A percentile compares a stretch with the other conserved stretches of the same genome.
Evolutionary conservation across 2,888 invertebrate genomes (phyloP).

Genomic region (Palloptera scutellata): DNA sequence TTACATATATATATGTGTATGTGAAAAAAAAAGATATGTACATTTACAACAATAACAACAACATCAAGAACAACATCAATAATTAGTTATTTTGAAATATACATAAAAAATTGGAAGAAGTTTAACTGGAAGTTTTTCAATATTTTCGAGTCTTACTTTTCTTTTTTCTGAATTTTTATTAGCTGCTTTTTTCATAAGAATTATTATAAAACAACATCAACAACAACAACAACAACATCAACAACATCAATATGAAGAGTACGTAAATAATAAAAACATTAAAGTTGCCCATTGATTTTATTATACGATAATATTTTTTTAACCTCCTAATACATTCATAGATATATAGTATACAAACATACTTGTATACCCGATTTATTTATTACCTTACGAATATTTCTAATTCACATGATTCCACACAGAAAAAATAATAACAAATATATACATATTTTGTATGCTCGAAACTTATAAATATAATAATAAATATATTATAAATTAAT

Average conservation of each 20-base stretch:
- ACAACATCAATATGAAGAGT: constrained; percentile 26
- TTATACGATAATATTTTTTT: neutral
- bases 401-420: too few relatives aligned
- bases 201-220: constrained; percentile 46
- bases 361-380: too few relatives aligned
- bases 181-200: neutral
- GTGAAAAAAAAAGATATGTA: constrained; percentile 32
- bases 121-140: constrained; percentile 14
- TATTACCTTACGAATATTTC: too few relatives aligned
- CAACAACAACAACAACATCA: constrained; percentile 36
- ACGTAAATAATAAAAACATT: neutral
- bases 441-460: too few relatives aligned
- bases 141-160: constrained; percentile 19
- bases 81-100: constrained; percentile 28
- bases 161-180: constrained; percentile 5
- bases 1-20: constrained; percentile 34
- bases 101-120: constrained; percentile 3
- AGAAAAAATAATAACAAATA: too few relatives aligned
- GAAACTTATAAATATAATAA: too few relatives aligned
- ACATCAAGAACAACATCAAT: constrained; percentile 48
- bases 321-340: too few relatives aligned
- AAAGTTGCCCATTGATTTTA: neutral
- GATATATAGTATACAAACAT: too few relatives aligned
- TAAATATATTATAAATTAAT: too few relatives aligned
- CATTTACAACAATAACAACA: constrained; percentile 40